Conservation (phyloP, 2,113 vertebrate species). For the Grus americana region DNA sequence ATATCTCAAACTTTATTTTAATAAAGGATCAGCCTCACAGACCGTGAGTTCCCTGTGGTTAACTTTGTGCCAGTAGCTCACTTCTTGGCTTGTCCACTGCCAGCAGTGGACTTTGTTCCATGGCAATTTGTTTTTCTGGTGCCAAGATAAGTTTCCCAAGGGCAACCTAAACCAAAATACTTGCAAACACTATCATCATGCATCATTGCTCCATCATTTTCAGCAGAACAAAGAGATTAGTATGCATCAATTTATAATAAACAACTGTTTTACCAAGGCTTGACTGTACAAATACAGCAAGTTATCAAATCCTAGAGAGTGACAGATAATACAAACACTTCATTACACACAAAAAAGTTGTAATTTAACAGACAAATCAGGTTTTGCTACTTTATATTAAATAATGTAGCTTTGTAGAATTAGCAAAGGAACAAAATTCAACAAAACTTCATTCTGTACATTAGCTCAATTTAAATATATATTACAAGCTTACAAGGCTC, state of each 20-base stretch:
- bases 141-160: conserved; percentile 42
- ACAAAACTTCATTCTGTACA: conserved; percentile 70
- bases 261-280: conserved; percentile 71
- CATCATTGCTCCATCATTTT: conserved; percentile 56
- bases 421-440: conserved; percentile 64
- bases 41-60: conserved; percentile 38
- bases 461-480: conserved; percentile 66
- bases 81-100: conserved; percentile 66
- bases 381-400: conserved; percentile 62
- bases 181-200: conserved; percentile 66
- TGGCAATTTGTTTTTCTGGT: conserved; percentile 53
- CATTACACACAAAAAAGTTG: conserved; percentile 53
- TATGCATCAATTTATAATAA: conserved; percentile 65
- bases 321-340: conserved; percentile 73
- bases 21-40: conserved; percentile 66
- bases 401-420: conserved; percentile 70
- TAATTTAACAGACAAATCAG: conserved; percentile 56
- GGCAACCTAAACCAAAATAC: conserved; percentile 53
- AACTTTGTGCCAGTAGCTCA: conserved; percentile 47
- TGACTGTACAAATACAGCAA: conserved; percentile 75
- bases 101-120: conserved; percentile 75
- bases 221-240: conserved; percentile 69
- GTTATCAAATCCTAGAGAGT: conserved; percentile 57
- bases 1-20: conserved; percentile 80
- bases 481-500: conserved; percentile 67